These are phyloP conservation scores for Pangasianodon gigas DNA, from an alignment of 2,113 vertebrate genomes.

Conservation along the genomic window DNA sequence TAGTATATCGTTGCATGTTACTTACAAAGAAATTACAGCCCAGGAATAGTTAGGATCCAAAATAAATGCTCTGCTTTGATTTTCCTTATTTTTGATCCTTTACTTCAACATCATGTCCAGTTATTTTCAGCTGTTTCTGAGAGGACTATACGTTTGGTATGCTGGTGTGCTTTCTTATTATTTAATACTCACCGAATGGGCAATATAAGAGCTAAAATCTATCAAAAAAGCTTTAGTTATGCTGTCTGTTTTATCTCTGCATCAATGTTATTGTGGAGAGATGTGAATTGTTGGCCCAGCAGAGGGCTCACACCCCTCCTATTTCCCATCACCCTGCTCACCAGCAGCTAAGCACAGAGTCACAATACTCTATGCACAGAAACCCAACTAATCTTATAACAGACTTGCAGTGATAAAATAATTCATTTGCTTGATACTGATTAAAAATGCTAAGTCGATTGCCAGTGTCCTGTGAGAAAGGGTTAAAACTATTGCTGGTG, in stretches of 20 bases:
- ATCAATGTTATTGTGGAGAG: neutral
- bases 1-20: constrained; percentile 9
- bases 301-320: neutral
- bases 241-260: neutral
- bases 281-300: neutral
- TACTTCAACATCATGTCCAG: neutral
- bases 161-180: neutral
- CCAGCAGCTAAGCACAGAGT: neutral
- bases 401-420: too few species aligned
- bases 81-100: neutral
- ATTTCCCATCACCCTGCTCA: neutral
- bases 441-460: neutral
- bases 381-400: neutral
- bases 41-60: neutral
- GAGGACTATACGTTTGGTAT: neutral
- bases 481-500: neutral
- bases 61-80: neutral
- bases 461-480: neutral
- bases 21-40: neutral
- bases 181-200: neutral
- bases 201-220: neutral
- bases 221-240: neutral
- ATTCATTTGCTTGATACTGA: neutral
- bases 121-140: neutral
- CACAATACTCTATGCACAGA: neutral